These are phyloP conservation scores for Melieria omissa DNA, from an alignment of 2,888 invertebrate species.

Conservation along the genomic window DNA sequence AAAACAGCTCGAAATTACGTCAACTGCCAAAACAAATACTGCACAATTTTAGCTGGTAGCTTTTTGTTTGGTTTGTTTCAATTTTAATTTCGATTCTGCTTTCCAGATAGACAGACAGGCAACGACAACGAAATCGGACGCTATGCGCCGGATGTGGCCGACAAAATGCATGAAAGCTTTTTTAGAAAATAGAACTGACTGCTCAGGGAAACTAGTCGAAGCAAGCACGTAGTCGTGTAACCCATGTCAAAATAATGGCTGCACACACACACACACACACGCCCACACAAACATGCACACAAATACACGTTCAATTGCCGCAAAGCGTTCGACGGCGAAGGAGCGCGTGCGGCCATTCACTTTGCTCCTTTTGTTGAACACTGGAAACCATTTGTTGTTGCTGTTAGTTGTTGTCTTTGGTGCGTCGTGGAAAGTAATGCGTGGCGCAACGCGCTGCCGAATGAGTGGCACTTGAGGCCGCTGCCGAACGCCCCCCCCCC, in stretches of 20 bases:
- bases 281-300: neutral
- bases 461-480: too few relatives aligned
- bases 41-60: too few relatives aligned
- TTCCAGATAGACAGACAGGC: too few relatives aligned
- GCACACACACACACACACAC: neutral
- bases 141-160: too few relatives aligned
- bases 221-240: neutral
- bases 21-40: neutral
- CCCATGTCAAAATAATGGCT: constrained; percentile 19
- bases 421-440: constrained; percentile 3
- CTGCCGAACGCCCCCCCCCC: neutral
- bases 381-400: neutral
- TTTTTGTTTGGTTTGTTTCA: too few relatives aligned
- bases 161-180: too few relatives aligned
- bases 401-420: neutral
- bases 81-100: too few relatives aligned
- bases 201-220: too few relatives aligned
- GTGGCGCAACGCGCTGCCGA: neutral
- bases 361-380: neutral
- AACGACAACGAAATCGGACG: too few relatives aligned
- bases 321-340: too few relatives aligned
- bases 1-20: neutral
- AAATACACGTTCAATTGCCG: neutral
- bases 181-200: too few relatives aligned
- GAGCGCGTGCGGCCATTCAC: neutral